Conservation (phyloP, 2,797 vertebrate species). For the Myotis pilosus region DNA sequence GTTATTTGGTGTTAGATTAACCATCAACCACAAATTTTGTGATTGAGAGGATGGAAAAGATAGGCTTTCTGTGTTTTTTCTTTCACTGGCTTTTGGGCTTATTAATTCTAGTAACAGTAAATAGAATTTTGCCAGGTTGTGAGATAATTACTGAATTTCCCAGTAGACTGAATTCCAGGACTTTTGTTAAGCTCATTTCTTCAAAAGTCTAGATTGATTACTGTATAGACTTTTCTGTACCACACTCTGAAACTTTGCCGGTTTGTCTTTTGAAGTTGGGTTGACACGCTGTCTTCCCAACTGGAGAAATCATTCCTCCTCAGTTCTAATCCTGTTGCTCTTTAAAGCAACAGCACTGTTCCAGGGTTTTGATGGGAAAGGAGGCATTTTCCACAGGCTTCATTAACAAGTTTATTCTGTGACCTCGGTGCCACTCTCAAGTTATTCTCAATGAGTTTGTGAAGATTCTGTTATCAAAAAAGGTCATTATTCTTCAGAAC, state of each 20-base stretch:
- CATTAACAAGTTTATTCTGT: background rate
- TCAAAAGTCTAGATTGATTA: background rate
- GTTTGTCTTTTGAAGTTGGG: background rate
- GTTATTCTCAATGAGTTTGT: background rate
- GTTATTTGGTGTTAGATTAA: background rate
- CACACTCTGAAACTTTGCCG: background rate
- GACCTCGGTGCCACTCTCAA: background rate
- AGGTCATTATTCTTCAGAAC: background rate
- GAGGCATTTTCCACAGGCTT: background rate
- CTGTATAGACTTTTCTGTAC: background rate
- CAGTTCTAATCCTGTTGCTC: background rate
- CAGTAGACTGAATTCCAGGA: background rate
- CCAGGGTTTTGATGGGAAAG: background rate
- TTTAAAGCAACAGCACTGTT: background rate
- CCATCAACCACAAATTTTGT: background rate
- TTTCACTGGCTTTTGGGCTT: background rate
- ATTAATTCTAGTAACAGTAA: background rate
- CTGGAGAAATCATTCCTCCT: background rate
- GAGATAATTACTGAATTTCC: constrained; percentile 24
- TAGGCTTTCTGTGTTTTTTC: background rate
- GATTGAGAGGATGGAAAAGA: background rate
- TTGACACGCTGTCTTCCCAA: background rate
- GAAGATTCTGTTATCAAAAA: background rate
- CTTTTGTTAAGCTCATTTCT: background rate
- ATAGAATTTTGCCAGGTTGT: background rate